Conservation (phyloP, 2,888 invertebrate species). For the Hyalella azteca region DNA sequence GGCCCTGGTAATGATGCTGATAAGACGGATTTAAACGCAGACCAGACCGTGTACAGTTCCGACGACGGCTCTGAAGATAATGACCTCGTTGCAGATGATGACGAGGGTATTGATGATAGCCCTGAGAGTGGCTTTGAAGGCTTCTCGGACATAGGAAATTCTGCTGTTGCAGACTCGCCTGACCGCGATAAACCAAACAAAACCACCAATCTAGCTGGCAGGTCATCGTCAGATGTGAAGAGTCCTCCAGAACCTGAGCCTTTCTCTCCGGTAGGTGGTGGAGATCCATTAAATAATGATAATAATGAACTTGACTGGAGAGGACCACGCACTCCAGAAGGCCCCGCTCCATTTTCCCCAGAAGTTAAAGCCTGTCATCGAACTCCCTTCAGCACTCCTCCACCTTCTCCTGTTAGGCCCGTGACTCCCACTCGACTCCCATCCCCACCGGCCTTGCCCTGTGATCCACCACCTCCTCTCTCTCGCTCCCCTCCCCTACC, state of each 20-base stretch:
- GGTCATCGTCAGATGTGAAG: background rate
- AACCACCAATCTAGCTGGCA: too few species aligned
- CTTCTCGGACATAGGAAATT: background rate
- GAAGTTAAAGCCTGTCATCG: background rate
- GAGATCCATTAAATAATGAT: background rate
- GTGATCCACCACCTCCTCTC: background rate
- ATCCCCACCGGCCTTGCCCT: background rate
- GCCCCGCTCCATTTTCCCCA: slow-evolving; percentile 20
- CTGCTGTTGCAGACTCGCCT: background rate
- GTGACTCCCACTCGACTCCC: background rate
- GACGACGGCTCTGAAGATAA: background rate
- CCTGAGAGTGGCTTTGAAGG: slow-evolving; percentile 4
- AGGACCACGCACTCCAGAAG: slow-evolving; percentile 40
- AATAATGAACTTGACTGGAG: background rate
- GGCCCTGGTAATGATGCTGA: background rate
- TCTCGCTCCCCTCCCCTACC: slow-evolving; percentile 7
- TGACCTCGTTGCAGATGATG: background rate
- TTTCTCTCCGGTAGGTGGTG: background rate
- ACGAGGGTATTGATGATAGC: background rate
- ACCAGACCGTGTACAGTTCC: background rate
- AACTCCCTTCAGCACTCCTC: background rate
- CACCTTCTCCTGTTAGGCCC: slow-evolving; percentile 9
- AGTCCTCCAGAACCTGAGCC: background rate
- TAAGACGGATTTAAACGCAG: background rate
- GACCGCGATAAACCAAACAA: background rate